Percentiles rank a stretch among this genome's conserved stretches.
Conservation (phyloP, 2,888 invertebrate species). For the Cryptophagus acutangulus region DNA sequence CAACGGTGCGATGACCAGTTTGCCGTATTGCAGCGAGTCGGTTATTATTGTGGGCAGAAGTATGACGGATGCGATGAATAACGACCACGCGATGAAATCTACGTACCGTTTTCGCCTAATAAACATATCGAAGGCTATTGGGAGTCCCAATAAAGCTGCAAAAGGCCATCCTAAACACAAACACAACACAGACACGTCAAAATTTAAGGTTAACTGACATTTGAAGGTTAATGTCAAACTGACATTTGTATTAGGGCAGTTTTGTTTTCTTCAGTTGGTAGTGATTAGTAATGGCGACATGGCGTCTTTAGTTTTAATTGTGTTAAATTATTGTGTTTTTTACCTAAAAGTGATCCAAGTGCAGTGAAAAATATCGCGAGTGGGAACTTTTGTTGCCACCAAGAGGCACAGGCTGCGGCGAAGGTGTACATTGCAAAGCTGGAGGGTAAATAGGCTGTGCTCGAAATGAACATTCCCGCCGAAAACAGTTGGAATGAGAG, state of each 20-base stretch:
- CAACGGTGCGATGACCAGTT: slow-evolving; percentile 80
- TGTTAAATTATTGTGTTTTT: background rate
- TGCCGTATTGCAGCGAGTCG: slow-evolving; percentile 87
- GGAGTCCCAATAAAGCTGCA: slow-evolving; percentile 85
- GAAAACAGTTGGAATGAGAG: slow-evolving; percentile 75
- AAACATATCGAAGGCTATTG: slow-evolving; percentile 83
- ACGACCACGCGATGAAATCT: slow-evolving; percentile 72
- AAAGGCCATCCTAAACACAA: slow-evolving; percentile 91
- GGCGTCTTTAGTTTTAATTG: background rate
- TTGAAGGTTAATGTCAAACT: too few species aligned
- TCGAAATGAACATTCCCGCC: slow-evolving; percentile 85
- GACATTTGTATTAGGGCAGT: too few species aligned
- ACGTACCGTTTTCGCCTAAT: slow-evolving; percentile 60
- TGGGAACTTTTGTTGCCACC: slow-evolving; percentile 78
- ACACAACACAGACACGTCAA: too few species aligned
- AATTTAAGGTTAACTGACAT: too few species aligned
- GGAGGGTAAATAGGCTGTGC: slow-evolving; percentile 86
- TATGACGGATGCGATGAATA: slow-evolving; percentile 65
- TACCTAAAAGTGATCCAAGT: slow-evolving; percentile 67
- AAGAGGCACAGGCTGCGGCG: slow-evolving; percentile 78
- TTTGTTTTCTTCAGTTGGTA: too few species aligned
- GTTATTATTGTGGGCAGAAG: slow-evolving; percentile 74
- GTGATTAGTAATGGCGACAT: background rate
- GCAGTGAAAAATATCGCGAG: slow-evolving; percentile 81
- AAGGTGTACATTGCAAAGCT: slow-evolving; percentile 91